These are phyloP conservation scores for Psittacula cyanocephala DNA, from an alignment of 2,113 vertebrate genomes.

Conservation along the genomic window DNA sequence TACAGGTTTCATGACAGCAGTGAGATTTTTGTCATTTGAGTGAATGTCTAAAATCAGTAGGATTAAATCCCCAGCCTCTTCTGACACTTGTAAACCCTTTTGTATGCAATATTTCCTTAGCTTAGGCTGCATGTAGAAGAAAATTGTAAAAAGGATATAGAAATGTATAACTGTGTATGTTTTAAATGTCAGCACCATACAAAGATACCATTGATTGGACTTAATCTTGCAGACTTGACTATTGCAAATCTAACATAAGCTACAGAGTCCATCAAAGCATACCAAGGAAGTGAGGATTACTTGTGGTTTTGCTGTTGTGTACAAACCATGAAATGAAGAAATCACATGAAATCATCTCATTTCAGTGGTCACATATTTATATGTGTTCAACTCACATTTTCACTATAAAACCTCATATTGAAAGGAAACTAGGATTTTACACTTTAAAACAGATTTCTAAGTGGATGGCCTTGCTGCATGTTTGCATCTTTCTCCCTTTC, in stretches of 20 bases:
- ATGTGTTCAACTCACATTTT: not conserved
- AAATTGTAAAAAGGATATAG: not conserved
- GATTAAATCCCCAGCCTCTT: not conserved
- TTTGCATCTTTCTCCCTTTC: slow-evolving; percentile 49
- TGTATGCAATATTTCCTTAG: not conserved
- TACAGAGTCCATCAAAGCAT: not conserved
- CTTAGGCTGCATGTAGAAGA: not conserved
- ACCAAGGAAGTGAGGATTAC: not conserved
- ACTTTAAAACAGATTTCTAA: slow-evolving; percentile 57
- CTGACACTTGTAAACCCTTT: not conserved
- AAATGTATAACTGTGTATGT: not conserved
- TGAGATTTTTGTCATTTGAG: slow-evolving; percentile 1
- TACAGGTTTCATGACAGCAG: not conserved
- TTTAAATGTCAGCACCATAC: not conserved
- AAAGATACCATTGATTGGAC: not conserved
- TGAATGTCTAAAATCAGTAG: not conserved
- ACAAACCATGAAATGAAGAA: not conserved
- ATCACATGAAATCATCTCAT: slow-evolving; percentile 5
- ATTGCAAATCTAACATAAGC: not conserved
- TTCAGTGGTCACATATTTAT: not conserved
- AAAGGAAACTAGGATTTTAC: slow-evolving; percentile 1
- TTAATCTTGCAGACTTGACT: not conserved
- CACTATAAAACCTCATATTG: not conserved
- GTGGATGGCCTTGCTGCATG: slow-evolving; percentile 72
- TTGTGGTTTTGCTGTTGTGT: not conserved